Evolutionary conservation across 1,140 invertebrate genomes (phyloP), one percentile per base, ranked within the genome.

Genomic region (Hycleus cichorii): DNA sequence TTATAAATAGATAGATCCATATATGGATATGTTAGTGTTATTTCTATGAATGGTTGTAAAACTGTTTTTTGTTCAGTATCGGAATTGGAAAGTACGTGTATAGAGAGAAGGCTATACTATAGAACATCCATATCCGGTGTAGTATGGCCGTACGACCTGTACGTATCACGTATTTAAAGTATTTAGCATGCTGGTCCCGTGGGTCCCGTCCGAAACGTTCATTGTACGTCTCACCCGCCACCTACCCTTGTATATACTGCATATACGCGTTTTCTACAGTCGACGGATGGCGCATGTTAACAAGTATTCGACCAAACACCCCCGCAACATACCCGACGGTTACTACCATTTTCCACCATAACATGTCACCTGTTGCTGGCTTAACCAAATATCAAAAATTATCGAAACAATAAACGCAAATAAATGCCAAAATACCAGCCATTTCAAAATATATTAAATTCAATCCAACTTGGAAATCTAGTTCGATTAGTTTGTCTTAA

Each of bases 201-300:
- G 53, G 47, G 55, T 39, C 53, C 53, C 39, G 47, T 52, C 58
- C 58, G 47, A 48, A 60, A 60, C 59, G 59, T 60, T 60, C 54
- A 57, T 60, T 60, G 58, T 60, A 51, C 58, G 58, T 60, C 52
- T 56, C 54, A 43, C 58, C 53, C 53, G 53, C 59, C 47, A 56
- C 49, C 59, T 43, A 43, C 49, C 27, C 9, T 10, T 42, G 40
- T 42, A 10, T 11, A 42, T 42, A n/a, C 54, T 57, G 48, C 49
- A 56, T 42, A 55, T 55, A 56, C 53, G 51, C 47, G 44, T 42
- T 48, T 32, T 53, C 51, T 55, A 60, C 25, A 49, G 40, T 49
- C 59, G 57, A 60, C 59, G 54, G 51, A 52, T 57, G 49, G 53
- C 54, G 59, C 59, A 60, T 60, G 59, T 60, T 57, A 60, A 60